These are phyloP conservation scores for Euphydryas editha DNA, from an alignment of 2,888 invertebrate genomes.

Conservation along the genomic window DNA sequence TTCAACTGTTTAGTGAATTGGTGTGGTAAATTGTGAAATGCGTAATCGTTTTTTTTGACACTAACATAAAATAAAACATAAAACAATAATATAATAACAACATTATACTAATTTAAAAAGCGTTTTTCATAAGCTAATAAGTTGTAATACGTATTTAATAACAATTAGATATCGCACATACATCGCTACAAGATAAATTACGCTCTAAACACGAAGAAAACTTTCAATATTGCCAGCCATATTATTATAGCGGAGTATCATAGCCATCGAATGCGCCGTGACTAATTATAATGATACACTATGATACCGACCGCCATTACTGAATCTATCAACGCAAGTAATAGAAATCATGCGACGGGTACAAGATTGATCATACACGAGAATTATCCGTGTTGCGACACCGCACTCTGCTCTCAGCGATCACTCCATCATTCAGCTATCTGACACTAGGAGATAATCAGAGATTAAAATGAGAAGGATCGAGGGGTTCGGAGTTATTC, in stretches of 20 bases:
- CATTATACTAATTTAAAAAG: too few relatives aligned
- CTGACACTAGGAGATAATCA: conserved; percentile 31
- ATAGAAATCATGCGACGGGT: conserved; percentile 27
- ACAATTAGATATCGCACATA: neutral
- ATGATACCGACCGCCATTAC: conserved; percentile 29
- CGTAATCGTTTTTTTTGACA: too few relatives aligned
- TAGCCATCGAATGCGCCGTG: conserved; percentile 36
- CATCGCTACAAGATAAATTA: conserved; percentile 1
- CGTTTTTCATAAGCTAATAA: too few relatives aligned
- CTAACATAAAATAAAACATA: too few relatives aligned
- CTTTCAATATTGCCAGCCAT: conserved; percentile 28
- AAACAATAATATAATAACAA: too few relatives aligned
- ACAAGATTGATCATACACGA: conserved; percentile 32
- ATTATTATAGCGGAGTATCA: conserved; percentile 36
- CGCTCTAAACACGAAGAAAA: conserved; percentile 15
- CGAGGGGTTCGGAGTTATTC: conserved; percentile 10
- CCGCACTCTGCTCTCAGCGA: conserved; percentile 25
- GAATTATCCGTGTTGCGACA: conserved; percentile 35
- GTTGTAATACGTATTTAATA: neutral
- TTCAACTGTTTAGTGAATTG: too few relatives aligned
- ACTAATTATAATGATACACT: conserved; percentile 44
- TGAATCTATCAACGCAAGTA: conserved; percentile 38
- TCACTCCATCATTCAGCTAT: conserved; percentile 39
- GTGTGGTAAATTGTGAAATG: too few relatives aligned
- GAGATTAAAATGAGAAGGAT: conserved; percentile 18